Evolutionary conservation across 2,797 vertebrate species (phyloP), one percentile per base, ranked within the genome.

Genomic region (Epinephelus coioides): DNA sequence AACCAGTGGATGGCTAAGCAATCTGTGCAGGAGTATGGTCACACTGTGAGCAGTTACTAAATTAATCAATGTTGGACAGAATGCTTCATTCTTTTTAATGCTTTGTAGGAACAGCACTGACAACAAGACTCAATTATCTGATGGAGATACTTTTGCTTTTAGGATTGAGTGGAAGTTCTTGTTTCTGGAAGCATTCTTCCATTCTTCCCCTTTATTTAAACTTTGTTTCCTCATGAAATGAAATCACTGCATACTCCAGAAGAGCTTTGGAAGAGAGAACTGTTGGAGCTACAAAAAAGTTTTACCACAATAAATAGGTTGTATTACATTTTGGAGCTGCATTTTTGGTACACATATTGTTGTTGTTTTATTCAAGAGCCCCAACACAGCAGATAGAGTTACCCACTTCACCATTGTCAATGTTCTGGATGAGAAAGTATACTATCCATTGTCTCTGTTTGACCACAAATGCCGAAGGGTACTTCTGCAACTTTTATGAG

Each of bases 371-470:
- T 64, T 63, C 19, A 78, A 73, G 50, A 78, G 44, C 64, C 68
- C 73, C 53, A 69, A 56, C 55, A 81, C 65, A 46, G 56, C 50
- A 80, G 71, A 86, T 84, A 51, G 73, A 86, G 84, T 88, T 91
- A 73, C 78, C 12, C 53, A 59, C 70, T 78, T 67, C 23, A 49
- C 75, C 54, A 50, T 44, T 57, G 43, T 71, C 43, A 65, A 18
- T 62, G 38, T 57, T 78, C 60, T 53, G 65, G 68, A 69, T 81
- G 74, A 74, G 64, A 81, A 78, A 57, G 43, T 50, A 85, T 69
- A 65, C 68, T 14, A 27, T 61, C 62, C 68, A 88, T 92, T 90
- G 89, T 92, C 83, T 88, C 64, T 2, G 4, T 74, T 74, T 60
- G 69, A 84, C 90, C 71, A 57, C 72, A 88, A 82, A 81, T 60